Conservation (phyloP, 2,888 invertebrate genomes). For the Papilio demoleus region DNA sequence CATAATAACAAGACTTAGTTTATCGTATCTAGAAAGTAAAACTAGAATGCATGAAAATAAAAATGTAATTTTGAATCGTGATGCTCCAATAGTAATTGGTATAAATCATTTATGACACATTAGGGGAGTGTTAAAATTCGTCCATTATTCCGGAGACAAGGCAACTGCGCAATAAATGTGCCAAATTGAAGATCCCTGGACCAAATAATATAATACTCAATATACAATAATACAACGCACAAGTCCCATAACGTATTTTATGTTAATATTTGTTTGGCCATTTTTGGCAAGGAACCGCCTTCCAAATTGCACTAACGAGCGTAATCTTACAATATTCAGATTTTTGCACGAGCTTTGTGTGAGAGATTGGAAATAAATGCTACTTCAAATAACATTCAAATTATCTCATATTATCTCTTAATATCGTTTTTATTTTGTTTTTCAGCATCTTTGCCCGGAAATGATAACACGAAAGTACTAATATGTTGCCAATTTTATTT, state of each 20-base stretch:
- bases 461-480: background rate
- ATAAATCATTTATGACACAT: slow-evolving; percentile 4
- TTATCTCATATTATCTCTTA: background rate
- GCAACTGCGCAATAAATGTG: slow-evolving; percentile 23
- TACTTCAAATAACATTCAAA: slow-evolving; percentile 4
- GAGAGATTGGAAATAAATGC: slow-evolving; percentile 23
- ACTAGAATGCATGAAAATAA: no score
- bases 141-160: slow-evolving; percentile 10
- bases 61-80: no score
- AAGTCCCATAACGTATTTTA: slow-evolving; percentile 37
- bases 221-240: slow-evolving; percentile 23
- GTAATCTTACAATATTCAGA: slow-evolving; percentile 33
- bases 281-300: slow-evolving; percentile 35
- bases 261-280: slow-evolving; percentile 40
- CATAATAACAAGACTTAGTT: no score
- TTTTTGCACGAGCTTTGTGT: slow-evolving; percentile 25
- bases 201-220: slow-evolving; percentile 28
- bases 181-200: slow-evolving; percentile 26
- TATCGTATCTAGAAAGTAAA: no score
- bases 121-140: slow-evolving; percentile 10
- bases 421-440: background rate
- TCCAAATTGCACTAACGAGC: slow-evolving; percentile 36
- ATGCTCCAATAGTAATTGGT: no score
- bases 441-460: background rate
- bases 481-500: background rate